These are phyloP conservation scores for Acleris cristana DNA, from an alignment of 2,888 invertebrate genomes.

Conservation along the genomic window DNA sequence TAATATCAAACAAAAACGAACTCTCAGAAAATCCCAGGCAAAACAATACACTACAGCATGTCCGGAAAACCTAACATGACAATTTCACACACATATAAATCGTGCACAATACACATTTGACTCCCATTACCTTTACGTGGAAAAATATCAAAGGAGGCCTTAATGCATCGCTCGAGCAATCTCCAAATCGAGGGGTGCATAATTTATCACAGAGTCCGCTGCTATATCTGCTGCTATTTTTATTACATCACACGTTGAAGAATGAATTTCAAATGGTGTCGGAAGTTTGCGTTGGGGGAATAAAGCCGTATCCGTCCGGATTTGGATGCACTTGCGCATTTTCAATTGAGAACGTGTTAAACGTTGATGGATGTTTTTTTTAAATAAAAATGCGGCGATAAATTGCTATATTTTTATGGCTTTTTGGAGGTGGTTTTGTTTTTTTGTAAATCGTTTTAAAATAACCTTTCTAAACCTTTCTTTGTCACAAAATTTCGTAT, in stretches of 20 bases:
- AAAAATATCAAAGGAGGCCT: conserved; percentile 71
- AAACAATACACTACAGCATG: not conserved
- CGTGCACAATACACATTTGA: conserved; percentile 65
- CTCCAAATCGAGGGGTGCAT: conserved; percentile 79
- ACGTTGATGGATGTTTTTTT: not conserved
- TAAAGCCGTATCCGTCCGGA: conserved; percentile 58
- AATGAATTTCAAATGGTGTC: conserved; percentile 83
- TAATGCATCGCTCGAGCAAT: conserved; percentile 76
- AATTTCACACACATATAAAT: conserved; percentile 33
- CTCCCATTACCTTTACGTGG: conserved; percentile 67
- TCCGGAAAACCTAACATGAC: conserved; percentile 20
- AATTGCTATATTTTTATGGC: not conserved
- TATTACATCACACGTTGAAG: conserved; percentile 83
- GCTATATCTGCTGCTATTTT: conserved; percentile 77
- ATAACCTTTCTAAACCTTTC: not conserved
- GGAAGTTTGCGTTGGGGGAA: conserved; percentile 79
- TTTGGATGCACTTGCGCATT: conserved; percentile 30
- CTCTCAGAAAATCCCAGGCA: too few relatives aligned
- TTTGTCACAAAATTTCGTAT: not conserved
- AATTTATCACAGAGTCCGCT: conserved; percentile 68
- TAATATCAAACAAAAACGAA: too few relatives aligned
- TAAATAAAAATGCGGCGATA: not conserved
- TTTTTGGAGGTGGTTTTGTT: not conserved
- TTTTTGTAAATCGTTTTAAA: not conserved
- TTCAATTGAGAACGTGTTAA: not conserved